Conservation (phyloP, 1,140 invertebrate species). For the Cydia pomonella region DNA sequence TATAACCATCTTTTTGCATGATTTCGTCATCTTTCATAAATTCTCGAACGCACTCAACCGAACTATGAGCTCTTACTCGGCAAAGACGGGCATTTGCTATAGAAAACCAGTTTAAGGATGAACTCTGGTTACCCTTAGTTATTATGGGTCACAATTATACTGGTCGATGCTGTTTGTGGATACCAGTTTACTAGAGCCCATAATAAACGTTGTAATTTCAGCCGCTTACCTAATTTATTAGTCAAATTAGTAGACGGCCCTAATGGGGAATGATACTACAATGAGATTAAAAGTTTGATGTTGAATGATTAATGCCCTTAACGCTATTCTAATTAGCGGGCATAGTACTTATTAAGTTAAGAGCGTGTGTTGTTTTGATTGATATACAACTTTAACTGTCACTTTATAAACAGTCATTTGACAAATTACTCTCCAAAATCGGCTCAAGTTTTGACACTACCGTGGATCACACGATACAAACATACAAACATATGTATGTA, state of each 20-base stretch:
- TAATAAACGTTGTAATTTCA: not conserved
- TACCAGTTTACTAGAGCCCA: not conserved
- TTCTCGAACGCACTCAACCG: not conserved
- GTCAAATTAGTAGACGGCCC: conserved; percentile 2
- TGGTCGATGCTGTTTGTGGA: not conserved
- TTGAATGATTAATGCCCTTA: conserved; percentile 18
- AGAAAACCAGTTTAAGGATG: not conserved
- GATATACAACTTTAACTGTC: not conserved
- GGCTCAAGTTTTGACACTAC: too few relatives aligned
- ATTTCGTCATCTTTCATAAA: not conserved
- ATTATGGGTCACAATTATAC: not conserved
- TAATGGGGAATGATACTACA: conserved; percentile 1
- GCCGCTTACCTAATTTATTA: conserved; percentile 5
- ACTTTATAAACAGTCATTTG: too few relatives aligned
- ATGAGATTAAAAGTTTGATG: conserved; percentile 5
- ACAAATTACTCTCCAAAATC: too few relatives aligned
- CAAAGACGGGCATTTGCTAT: not conserved
- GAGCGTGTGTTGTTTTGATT: not conserved
- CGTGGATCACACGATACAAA: too few relatives aligned
- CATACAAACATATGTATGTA: too few relatives aligned
- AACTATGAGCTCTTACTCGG: not conserved
- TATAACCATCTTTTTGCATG: conserved; percentile 1
- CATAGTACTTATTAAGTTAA: not conserved
- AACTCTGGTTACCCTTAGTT: not conserved
- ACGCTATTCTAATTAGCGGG: not conserved